Evolutionary conservation across 2,113 vertebrate species (phyloP).

Genomic region (Ctenodactylus gundi): DNA sequence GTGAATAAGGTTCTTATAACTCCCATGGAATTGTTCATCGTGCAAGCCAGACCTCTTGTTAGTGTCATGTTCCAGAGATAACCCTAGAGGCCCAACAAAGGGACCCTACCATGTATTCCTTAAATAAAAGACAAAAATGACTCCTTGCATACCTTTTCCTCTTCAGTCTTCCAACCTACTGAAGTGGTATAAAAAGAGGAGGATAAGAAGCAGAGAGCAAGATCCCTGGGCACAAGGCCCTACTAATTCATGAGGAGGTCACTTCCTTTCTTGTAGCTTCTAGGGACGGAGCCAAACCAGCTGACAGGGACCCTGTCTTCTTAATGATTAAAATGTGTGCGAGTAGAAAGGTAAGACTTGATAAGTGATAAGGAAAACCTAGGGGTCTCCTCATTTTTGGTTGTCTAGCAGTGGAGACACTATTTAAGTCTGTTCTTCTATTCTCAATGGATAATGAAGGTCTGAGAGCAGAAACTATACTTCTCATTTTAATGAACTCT

Average conservation of each 20-base stretch:
- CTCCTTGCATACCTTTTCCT: background rate
- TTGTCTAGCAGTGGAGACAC: background rate
- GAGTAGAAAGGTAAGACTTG: fast-evolving
- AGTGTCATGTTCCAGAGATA: background rate
- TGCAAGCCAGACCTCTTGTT: background rate
- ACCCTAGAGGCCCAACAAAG: background rate
- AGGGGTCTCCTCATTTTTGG: background rate
- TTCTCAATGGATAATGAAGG: background rate
- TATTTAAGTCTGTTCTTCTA: background rate
- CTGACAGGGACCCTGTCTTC: background rate
- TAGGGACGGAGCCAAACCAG: background rate
- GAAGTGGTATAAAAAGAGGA: background rate
- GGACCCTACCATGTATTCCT: background rate
- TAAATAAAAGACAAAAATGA: background rate
- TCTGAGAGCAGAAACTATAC: background rate
- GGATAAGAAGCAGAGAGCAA: background rate
- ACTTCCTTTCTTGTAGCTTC: background rate
- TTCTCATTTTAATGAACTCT: background rate
- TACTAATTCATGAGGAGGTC: background rate
- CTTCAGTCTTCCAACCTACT: background rate
- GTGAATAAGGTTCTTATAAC: background rate
- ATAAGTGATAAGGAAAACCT: background rate
- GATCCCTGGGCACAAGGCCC: background rate
- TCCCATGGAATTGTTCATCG: background rate
- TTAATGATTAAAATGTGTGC: background rate